Evolutionary conservation across 2,113 vertebrate species (phyloP).

Genomic region (Shinisaurus crocodilurus): DNA sequence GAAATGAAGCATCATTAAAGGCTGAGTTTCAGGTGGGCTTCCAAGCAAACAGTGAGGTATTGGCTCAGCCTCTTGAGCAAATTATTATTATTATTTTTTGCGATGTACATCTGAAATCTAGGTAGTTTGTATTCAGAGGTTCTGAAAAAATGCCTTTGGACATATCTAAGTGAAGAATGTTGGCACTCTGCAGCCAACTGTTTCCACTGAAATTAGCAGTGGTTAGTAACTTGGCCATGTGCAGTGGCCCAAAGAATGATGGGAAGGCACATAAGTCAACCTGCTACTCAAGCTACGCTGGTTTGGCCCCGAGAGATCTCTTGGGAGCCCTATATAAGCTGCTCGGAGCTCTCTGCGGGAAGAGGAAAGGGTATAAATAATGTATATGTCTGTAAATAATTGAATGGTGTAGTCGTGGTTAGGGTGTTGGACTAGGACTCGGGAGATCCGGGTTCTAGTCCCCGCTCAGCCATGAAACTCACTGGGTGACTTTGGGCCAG

Average conservation of each 20-base stretch:
- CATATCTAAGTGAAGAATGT: neutral
- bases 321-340: neutral
- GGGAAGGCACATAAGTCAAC: no score
- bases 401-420: no score
- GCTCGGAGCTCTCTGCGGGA: no score
- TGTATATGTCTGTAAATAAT: no score
- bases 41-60: neutral
- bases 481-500: no score
- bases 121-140: neutral
- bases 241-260: neutral
- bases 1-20: conserved; percentile 26
- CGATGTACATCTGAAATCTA: neutral
- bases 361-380: no score
- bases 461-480: no score
- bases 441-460: no score
- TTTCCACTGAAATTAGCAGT: neutral
- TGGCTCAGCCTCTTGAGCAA: neutral
- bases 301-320: neutral
- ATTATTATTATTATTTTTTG: neutral
- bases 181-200: no score
- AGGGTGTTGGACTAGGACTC: no score
- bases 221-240: neutral
- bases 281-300: no score
- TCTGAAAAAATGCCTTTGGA: neutral
- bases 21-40: neutral